These are phyloP conservation scores for Ochlodes sylvanus DNA, from an alignment of 2,888 invertebrate species.

Conservation along the genomic window DNA sequence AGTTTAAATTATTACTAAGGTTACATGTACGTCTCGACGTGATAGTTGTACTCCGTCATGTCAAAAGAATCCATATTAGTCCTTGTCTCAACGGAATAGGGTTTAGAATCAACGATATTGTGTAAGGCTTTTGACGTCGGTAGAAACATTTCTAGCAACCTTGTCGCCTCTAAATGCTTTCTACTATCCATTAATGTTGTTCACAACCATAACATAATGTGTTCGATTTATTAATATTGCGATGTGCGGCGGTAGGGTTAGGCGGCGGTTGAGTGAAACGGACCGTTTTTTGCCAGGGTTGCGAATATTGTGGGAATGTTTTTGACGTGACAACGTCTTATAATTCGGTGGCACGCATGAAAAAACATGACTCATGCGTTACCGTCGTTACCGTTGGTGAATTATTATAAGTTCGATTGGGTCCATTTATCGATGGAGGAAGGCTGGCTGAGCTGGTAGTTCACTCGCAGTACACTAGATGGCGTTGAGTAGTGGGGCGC, in stretches of 20 bases:
- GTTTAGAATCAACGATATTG: conserved; percentile 17
- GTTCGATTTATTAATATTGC: conserved; percentile 55
- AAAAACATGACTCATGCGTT: no score
- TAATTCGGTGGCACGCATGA: no score
- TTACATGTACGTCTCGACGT: conserved; percentile 24
- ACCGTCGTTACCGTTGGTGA: no score
- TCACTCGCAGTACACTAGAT: no score
- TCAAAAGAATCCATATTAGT: conserved; percentile 5
- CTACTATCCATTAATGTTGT: conserved; percentile 53
- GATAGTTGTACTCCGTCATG: conserved; percentile 26
- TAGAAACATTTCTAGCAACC: conserved; percentile 38
- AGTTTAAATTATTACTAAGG: conserved; percentile 34
- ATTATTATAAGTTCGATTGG: no score
- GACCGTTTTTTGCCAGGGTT: conserved; percentile 34
- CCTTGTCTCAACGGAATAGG: conserved; percentile 6
- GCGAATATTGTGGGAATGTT: conserved; percentile 3
- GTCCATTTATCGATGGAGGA: no score
- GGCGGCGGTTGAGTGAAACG: conserved; percentile 41
- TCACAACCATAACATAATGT: conserved; percentile 49
- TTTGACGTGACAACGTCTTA: no score
- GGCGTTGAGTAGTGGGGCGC: no score
- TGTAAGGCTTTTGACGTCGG: conserved; percentile 1
- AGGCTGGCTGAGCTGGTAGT: no score
- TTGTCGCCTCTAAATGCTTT: conserved; percentile 52
- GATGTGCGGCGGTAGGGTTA: conserved; percentile 47